Percentiles rank a stretch among this genome's conserved stretches.
Conservation (phyloP, 2,797 vertebrate genomes). For the Sebastes diploproa region DNA sequence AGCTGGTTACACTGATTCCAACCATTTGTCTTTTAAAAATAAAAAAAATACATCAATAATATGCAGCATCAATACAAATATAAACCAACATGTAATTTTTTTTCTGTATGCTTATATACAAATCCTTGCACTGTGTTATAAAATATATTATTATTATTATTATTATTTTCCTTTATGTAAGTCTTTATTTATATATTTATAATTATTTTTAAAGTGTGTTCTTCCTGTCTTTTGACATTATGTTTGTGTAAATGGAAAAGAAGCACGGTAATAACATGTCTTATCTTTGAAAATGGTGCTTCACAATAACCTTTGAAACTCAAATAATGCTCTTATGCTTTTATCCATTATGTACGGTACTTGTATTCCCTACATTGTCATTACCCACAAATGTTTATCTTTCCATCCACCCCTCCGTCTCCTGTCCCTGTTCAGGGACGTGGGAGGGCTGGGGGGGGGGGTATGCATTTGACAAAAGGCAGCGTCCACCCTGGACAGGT, state of each 20-base stretch:
- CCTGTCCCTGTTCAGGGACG: neutral
- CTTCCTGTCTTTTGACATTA: neutral
- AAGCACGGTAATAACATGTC: neutral
- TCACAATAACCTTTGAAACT: neutral
- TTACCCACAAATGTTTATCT: neutral
- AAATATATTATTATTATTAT: neutral
- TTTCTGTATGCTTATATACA: neutral
- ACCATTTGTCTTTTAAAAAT: neutral
- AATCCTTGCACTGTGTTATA: too few species aligned
- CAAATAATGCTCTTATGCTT: neutral
- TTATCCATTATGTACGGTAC: neutral
- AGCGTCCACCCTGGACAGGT: neutral
- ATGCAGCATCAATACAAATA: neutral
- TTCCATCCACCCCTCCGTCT: neutral
- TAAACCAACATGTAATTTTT: neutral
- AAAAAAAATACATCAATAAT: neutral
- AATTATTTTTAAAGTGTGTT: neutral
- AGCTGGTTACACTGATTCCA: neutral
- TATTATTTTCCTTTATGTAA: neutral
- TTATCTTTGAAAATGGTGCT: neutral
- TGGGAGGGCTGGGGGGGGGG: neutral
- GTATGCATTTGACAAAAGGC: constrained; percentile 17
- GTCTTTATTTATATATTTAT: neutral
- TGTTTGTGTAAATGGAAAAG: too few species aligned
- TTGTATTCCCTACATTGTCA: neutral